Base-by-base conservation (phyloP, 1,140 invertebrate genomes). In the Hypothenemus hampei region DNA sequence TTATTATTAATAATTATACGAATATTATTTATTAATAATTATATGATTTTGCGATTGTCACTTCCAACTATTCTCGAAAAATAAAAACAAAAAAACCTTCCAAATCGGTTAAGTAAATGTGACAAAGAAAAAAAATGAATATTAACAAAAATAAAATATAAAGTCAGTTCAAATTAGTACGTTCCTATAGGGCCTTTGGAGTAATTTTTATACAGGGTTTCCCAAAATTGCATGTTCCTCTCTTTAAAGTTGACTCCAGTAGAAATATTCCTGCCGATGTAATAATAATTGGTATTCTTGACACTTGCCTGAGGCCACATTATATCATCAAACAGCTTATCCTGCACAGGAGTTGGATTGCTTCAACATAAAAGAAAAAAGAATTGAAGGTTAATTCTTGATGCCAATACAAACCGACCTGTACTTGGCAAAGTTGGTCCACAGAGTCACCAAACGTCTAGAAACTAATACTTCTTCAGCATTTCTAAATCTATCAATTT, bases 351-450 rank as follows among this genome's bases (percentile, higher is more conserved):
- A 15, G 50, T 53, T 7, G 50, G 50, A 36, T 53, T 51, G 11
- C 49, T 51, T 20, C 20, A 53, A 35, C 10, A 35, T 48, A 15
- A 1, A 35, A 20, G 5, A n/a, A n/a, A 21, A 7, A 48, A 21
- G 8, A 10, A 11, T 8, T 23, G 7, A 16, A 43, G 13, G 0
- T 43, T 20, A n/a, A n/a, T n/a, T n/a, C n/a, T n/a, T n/a, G n/a
- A n/a, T n/a, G n/a, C n/a, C n/a, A n/a, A n/a, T 11, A 20, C 13
- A 23, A 13, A 4, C n/a, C 36, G 40, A 56, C 53, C 55, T 35
- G 39, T 75, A 81, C 73, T 82, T 83, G 13, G 80, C 81, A 65
- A 83, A 83, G 63, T 83, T 82, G 1, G 78, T 77, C 80, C 80
- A 82, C 70, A 83, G 69, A 58, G 75, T 75, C 0, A 80, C 73